phyloP scores from a whole-genome alignment of 1,140 invertebrate species.

The Teleogryllus occipitalis region DNA sequence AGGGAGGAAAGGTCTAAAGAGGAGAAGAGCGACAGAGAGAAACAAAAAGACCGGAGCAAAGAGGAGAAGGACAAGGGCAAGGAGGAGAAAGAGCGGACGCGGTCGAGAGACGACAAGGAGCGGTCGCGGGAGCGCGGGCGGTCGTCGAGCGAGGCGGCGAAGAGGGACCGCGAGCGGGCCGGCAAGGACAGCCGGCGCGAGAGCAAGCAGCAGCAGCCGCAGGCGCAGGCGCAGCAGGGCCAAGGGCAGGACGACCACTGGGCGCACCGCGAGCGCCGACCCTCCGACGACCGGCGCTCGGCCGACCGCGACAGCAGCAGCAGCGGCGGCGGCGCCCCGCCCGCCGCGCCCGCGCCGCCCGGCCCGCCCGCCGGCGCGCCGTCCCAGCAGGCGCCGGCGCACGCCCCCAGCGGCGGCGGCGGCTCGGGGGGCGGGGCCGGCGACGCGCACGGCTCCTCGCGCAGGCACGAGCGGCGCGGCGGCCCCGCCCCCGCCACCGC shows the following conservation, averaged over 20 bases:
- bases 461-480: neutral
- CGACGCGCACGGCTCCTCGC: too few relatives aligned
- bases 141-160: too few relatives aligned
- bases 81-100: neutral
- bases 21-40: neutral
- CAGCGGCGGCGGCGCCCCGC: neutral
- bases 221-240: neutral
- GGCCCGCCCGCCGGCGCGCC: neutral
- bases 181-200: neutral
- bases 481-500: neutral
- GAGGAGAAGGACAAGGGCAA: conserved; percentile 2
- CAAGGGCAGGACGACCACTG: conserved; percentile 13
- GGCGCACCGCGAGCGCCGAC: neutral
- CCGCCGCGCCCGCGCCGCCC: neutral
- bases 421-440: neutral
- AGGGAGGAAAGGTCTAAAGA: neutral
- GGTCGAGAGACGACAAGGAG: neutral
- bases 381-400: neutral
- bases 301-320: conserved; percentile 20
- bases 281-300: conserved; percentile 19
- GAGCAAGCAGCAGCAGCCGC: neutral
- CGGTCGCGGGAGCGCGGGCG: too few relatives aligned
- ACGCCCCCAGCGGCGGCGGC: neutral
- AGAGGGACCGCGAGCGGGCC: neutral
- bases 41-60: neutral